phyloP scores from a whole-genome alignment of 2,888 invertebrate genomes.

The Thereva nobilitata region DNA sequence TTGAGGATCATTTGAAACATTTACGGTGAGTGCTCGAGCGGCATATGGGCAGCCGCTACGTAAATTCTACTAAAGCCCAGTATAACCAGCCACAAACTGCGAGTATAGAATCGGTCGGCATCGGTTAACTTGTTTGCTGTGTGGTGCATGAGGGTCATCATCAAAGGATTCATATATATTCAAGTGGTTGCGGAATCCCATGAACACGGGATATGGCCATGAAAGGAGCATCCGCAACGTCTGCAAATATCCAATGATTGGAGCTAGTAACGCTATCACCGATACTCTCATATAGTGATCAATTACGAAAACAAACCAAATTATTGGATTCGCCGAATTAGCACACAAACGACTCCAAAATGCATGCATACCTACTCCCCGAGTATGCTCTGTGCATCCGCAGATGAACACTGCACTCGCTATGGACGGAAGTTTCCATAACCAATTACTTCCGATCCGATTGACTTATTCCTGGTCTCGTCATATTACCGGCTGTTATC shows the following conservation, averaged over 20 bases:
- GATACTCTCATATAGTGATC: slow-evolving; percentile 19
- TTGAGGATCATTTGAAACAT: slow-evolving; percentile 8
- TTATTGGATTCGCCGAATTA: slow-evolving; percentile 23
- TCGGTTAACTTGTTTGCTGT: slow-evolving; percentile 2
- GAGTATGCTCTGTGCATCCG: not conserved
- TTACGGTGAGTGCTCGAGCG: not conserved
- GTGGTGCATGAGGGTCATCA: slow-evolving; percentile 8
- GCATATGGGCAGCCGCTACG: not conserved
- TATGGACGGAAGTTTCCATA: slow-evolving; percentile 14
- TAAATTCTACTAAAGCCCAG: not conserved
- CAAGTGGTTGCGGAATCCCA: not conserved
- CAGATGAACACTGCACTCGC: not conserved
- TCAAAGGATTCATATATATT: slow-evolving; percentile 19
- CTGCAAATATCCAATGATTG: slow-evolving; percentile 19
- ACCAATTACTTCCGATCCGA: slow-evolving; percentile 32
- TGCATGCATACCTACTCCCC: not conserved
- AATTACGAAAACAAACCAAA: slow-evolving; percentile 26
- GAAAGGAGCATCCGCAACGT: slow-evolving; percentile 11
- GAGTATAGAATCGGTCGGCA: not conserved
- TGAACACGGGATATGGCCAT: slow-evolving; percentile 4
- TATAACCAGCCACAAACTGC: not conserved
- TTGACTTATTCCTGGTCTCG: slow-evolving; percentile 31
- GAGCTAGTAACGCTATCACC: not conserved
- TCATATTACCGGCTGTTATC: slow-evolving; percentile 10
- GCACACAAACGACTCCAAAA: slow-evolving; percentile 13